These are phyloP conservation scores for Heptranchias perlo DNA, from an alignment of 2,113 vertebrate species.

Conservation along the genomic window DNA sequence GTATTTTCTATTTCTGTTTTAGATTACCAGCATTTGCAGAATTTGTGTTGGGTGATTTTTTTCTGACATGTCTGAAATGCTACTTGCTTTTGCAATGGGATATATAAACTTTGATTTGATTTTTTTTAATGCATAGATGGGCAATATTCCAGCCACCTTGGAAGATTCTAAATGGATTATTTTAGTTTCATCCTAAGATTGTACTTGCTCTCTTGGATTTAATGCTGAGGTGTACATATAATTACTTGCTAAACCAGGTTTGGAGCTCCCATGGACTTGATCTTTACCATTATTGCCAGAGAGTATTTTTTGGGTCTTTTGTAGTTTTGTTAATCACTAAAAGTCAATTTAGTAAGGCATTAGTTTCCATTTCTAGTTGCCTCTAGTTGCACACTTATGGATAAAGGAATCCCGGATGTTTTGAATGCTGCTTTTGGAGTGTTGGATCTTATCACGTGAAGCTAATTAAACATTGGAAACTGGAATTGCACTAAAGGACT, in stretches of 20 bases:
- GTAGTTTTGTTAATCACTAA: not conserved
- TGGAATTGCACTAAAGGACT: not conserved
- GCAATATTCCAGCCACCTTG: not conserved
- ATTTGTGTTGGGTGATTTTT: not conserved
- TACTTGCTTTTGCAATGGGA: not conserved
- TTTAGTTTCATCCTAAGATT: not conserved
- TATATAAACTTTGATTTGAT: not conserved
- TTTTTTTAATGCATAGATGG: not conserved
- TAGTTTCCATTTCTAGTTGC: not conserved
- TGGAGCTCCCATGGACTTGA: not conserved
- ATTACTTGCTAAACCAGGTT: not conserved
- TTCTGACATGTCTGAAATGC: not conserved
- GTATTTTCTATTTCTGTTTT: not conserved
- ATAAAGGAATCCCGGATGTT: not conserved
- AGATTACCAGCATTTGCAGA: not conserved
- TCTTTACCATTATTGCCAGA: not conserved
- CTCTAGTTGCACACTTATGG: not conserved
- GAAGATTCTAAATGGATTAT: not conserved
- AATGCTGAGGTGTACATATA: not conserved
- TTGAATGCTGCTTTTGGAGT: not conserved
- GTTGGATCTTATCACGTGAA: not conserved
- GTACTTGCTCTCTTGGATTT: not conserved
- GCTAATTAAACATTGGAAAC: not conserved
- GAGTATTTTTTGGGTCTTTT: not conserved
- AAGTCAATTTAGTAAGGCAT: not conserved